These are phyloP conservation scores for Dryomyza anilis DNA, from an alignment of 2,888 invertebrate genomes.

Conservation along the genomic window DNA sequence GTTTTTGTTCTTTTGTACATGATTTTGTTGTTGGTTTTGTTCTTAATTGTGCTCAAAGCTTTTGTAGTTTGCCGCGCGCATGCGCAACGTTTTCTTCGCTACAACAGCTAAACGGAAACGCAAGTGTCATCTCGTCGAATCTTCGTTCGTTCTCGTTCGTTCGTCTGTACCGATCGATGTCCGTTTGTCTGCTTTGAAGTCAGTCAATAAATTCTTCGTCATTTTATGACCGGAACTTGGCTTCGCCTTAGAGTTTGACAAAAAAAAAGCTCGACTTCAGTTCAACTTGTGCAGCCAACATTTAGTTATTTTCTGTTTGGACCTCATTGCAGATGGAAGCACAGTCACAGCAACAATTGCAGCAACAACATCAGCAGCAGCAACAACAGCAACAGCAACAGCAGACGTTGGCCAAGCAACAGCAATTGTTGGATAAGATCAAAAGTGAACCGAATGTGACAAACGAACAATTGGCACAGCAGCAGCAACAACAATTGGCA, in stretches of 20 bases:
- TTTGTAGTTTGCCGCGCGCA: conserved; percentile 38
- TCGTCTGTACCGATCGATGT: background rate
- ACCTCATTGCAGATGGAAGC: conserved; percentile 58
- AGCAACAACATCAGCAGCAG: conserved; percentile 42
- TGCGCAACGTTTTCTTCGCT: conserved; percentile 2
- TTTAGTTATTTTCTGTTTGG: conserved; percentile 45
- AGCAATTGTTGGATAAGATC: conserved; percentile 49
- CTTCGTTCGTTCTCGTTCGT: background rate
- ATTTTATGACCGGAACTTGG: conserved; percentile 31
- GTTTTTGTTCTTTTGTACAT: background rate
- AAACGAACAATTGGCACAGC: conserved; percentile 42
- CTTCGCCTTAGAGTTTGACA: background rate
- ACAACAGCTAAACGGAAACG: background rate
- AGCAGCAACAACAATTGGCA: conserved; percentile 41
- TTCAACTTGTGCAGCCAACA: background rate
- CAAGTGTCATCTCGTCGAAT: background rate
- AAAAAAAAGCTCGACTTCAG: background rate
- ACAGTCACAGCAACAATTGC: conserved; percentile 50
- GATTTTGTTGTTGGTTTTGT: background rate
- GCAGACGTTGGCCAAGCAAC: conserved; percentile 41
- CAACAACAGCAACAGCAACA: conserved; percentile 46
- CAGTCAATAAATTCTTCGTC: background rate
- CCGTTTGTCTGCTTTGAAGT: background rate
- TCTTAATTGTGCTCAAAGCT: background rate
- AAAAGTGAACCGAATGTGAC: conserved; percentile 47